Conservation (phyloP, 2,888 invertebrate species). For the Amorpha juglandis region DNA sequence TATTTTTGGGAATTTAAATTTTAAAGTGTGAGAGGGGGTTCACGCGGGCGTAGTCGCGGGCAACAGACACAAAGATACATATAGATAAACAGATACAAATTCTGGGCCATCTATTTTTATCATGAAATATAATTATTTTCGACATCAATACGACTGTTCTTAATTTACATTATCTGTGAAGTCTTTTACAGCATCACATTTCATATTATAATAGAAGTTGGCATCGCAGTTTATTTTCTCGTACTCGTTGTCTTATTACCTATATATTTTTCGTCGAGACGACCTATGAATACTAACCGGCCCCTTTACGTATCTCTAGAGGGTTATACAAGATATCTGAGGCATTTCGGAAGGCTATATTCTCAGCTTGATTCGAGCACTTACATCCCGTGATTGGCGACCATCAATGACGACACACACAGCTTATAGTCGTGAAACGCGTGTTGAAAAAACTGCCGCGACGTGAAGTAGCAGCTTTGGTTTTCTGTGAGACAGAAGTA, state of each 20-base stretch:
- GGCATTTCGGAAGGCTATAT: not conserved
- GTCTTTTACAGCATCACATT: not conserved
- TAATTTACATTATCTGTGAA: not conserved
- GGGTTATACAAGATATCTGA: not conserved
- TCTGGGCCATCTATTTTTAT: constrained; percentile 8
- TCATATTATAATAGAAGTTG: not conserved
- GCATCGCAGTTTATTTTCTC: constrained; percentile 1
- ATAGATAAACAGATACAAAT: no score
- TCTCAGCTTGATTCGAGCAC: not conserved
- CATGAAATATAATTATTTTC: constrained; percentile 6
- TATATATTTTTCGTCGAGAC: not conserved
- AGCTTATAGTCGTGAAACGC: no score
- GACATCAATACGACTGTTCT: constrained; percentile 1
- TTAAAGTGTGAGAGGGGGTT: no score
- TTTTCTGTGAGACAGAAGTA: no score
- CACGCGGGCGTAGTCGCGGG: no score
- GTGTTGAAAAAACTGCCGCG: no score
- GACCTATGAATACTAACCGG: not conserved
- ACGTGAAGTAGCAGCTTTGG: no score
- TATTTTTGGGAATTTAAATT: no score
- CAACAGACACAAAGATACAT: no score
- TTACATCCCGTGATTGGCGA: not conserved
- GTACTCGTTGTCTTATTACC: not conserved
- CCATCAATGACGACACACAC: no score
- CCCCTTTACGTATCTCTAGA: not conserved